Evolutionary conservation across 1,140 invertebrate genomes (phyloP).

Genomic region (Drosophila dunni): DNA sequence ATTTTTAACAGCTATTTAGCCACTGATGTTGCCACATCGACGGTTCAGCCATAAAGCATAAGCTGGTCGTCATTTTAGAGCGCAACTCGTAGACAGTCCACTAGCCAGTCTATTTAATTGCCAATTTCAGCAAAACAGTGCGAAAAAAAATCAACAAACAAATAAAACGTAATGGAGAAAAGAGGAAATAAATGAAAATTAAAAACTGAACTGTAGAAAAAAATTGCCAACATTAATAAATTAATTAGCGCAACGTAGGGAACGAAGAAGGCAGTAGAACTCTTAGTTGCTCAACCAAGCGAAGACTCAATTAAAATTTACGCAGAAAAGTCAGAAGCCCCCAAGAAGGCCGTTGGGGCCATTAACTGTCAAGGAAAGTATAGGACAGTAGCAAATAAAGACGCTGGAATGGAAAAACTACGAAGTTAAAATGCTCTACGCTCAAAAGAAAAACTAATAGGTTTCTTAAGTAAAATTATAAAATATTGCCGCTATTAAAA

Average conservation of each 20-base stretch:
- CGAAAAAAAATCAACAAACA: slow-evolving; percentile 1
- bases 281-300: slow-evolving; percentile 41
- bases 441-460: neutral
- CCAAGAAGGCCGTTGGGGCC: slow-evolving; percentile 4
- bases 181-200: slow-evolving; percentile 6
- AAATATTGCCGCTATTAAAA: neutral
- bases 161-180: slow-evolving; percentile 29
- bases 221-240: slow-evolving; percentile 73
- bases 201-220: slow-evolving; percentile 19
- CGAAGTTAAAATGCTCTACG: slow-evolving; percentile 10
- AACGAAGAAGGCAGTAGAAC: slow-evolving; percentile 1
- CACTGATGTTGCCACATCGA: slow-evolving; percentile 18
- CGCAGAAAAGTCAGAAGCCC: slow-evolving; percentile 42
- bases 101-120: slow-evolving; percentile 64
- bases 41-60: slow-evolving; percentile 37
- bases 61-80: slow-evolving; percentile 35
- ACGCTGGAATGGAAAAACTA: neutral
- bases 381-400: neutral
- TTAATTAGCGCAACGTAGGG: slow-evolving; percentile 54
- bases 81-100: slow-evolving; percentile 24
- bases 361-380: slow-evolving; percentile 15
- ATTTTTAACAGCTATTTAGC: slow-evolving; percentile 21
- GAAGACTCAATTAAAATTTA: slow-evolving; percentile 68
- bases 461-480: neutral
- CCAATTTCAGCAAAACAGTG: slow-evolving; percentile 54